Percentiles rank a stretch among this genome's conserved stretches.
Conservation (phyloP, 2,113 vertebrate species). For the Chaetodon auriga region DNA sequence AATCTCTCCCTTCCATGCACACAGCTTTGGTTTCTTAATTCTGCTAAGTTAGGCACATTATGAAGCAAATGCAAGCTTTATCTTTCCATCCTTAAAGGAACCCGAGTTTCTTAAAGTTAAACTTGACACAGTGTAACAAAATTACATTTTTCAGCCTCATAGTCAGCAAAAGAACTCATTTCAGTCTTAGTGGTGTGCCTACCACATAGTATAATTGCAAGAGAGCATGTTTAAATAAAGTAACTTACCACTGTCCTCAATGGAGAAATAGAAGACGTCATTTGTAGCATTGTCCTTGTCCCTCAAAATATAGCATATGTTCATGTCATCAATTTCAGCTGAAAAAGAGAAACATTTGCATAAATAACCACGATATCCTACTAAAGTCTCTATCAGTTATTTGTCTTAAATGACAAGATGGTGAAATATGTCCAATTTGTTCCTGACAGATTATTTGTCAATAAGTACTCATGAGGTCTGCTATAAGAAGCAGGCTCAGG, state of each 20-base stretch:
- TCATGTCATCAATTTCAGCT: conserved; percentile 90
- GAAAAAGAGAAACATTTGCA: conserved; percentile 43
- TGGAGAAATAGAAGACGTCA: conserved; percentile 89
- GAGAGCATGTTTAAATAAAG: not conserved
- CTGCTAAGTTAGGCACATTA: conserved; percentile 23
- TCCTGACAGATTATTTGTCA: conserved; percentile 18
- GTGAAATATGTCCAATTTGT: conserved; percentile 14
- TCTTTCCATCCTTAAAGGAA: conserved; percentile 2
- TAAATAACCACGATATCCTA: conserved; percentile 9
- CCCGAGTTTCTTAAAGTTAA: not conserved
- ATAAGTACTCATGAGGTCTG: not conserved
- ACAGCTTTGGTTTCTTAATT: conserved; percentile 21
- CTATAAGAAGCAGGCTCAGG: conserved; percentile 8
- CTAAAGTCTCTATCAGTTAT: not conserved
- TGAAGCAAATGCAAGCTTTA: not conserved
- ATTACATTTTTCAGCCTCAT: conserved; percentile 6
- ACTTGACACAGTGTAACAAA: not conserved
- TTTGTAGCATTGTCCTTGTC: conserved; percentile 83
- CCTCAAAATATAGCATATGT: conserved; percentile 87
- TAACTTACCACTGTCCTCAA: conserved; percentile 88
- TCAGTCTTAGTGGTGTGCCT: not conserved
- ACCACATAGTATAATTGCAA: not conserved
- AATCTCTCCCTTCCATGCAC: conserved; percentile 19
- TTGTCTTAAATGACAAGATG: conserved; percentile 6
- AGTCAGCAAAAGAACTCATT: not conserved